Percentiles rank a stretch among this genome's conserved stretches.
Conservation (phyloP, 2,888 invertebrate species). For the Drosophila anceps region DNA sequence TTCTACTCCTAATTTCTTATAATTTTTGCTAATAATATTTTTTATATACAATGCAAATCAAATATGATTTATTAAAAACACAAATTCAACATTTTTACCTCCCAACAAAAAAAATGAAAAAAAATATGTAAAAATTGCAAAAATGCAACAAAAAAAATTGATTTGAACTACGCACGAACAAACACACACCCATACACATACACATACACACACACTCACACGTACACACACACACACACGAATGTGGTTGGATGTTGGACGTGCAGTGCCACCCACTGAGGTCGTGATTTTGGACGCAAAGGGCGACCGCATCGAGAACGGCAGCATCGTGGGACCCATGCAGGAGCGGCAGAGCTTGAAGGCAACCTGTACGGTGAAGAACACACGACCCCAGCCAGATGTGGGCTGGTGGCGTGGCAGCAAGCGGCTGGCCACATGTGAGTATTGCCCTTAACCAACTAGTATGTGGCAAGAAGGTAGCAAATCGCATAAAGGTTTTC, state of each 20-base stretch:
- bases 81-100: conserved; percentile 69
- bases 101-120: conserved; percentile 43
- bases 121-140: conserved; percentile 36
- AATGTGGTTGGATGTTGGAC: conserved; percentile 43
- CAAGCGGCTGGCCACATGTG: conserved; percentile 87
- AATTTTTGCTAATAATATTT: conserved; percentile 44
- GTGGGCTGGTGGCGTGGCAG: conserved; percentile 94
- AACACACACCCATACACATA: conserved; percentile 31
- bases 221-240: conserved; percentile 22
- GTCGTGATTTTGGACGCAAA: conserved; percentile 90
- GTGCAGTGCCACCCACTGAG: conserved; percentile 91
- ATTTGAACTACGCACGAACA: conserved; percentile 48
- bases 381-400: conserved; percentile 93
- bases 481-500: conserved; percentile 50
- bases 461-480: conserved; percentile 46
- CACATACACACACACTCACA: conserved; percentile 23
- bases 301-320: conserved; percentile 88
- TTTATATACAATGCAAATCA: conserved; percentile 50
- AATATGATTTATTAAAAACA: conserved; percentile 72
- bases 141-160: conserved; percentile 33
- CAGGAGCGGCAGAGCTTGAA: conserved; percentile 84
- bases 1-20: conserved; percentile 22
- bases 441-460: conserved; percentile 60
- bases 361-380: conserved; percentile 87
- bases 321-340: conserved; percentile 84